Evolutionary conservation across 2,113 vertebrate genomes (phyloP).

Genomic region (Pachypanchax playfairii): DNA sequence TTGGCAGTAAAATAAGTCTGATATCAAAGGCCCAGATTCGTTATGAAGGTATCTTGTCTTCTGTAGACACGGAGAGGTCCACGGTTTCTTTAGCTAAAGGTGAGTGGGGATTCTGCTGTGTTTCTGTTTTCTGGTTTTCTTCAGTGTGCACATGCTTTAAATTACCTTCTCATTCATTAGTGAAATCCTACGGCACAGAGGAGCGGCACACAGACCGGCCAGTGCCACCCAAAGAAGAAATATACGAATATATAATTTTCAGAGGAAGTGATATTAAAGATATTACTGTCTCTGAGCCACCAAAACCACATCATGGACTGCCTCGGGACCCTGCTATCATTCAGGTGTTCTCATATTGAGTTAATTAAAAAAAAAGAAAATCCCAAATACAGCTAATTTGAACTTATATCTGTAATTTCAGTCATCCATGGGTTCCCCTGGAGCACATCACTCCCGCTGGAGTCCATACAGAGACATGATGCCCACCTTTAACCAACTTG

Average conservation of each 20-base stretch:
- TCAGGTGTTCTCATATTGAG: conserved; percentile 77
- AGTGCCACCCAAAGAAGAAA: conserved; percentile 90
- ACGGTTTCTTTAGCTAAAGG: conserved; percentile 93
- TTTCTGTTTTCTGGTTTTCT: not conserved
- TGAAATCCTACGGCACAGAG: conserved; percentile 94
- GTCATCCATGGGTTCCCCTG: conserved; percentile 90
- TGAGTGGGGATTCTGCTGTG: conserved; percentile 38
- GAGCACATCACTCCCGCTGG: conserved; percentile 88
- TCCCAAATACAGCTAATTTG: not conserved
- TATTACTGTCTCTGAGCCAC: conserved; percentile 96
- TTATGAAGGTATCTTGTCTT: conserved; percentile 91
- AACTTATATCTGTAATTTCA: conserved; percentile 59
- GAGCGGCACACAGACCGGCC: conserved; percentile 92
- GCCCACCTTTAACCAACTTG: conserved; percentile 91
- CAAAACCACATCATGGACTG: conserved; percentile 89
- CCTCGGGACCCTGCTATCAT: conserved; percentile 97
- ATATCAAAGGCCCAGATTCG: conserved; percentile 94
- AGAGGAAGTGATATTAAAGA: conserved; percentile 98
- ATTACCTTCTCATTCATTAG: conserved; percentile 61
- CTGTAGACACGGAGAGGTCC: conserved; percentile 94
- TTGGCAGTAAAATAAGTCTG: conserved; percentile 92
- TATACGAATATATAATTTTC: conserved; percentile 97
- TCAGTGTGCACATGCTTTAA: too few species aligned
- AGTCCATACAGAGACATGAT: conserved; percentile 89
- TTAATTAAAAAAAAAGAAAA: not conserved